Conservation (phyloP, 2,113 vertebrate genomes). For the Gallinago media region DNA sequence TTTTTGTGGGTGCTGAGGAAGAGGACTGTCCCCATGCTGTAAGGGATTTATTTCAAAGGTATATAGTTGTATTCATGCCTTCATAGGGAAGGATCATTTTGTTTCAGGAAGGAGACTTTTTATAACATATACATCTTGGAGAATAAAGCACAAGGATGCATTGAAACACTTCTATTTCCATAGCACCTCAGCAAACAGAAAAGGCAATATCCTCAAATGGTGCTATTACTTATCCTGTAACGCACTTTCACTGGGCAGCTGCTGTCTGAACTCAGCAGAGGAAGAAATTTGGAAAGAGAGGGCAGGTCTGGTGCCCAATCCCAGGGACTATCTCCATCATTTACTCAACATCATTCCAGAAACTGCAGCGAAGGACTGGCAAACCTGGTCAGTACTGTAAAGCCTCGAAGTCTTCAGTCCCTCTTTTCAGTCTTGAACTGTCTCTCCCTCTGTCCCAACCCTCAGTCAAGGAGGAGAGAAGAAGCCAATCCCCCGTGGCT, state of each 20-base stretch:
- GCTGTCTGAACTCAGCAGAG: not conserved
- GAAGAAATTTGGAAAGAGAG: not conserved
- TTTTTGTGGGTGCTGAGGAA: not conserved
- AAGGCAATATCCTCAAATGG: not conserved
- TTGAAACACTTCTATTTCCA: not conserved
- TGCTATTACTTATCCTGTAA: not conserved
- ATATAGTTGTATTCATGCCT: not conserved
- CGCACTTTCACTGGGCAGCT: not conserved
- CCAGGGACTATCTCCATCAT: not conserved
- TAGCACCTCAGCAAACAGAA: not conserved
- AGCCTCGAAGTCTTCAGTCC: not conserved
- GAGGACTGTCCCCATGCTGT: not conserved
- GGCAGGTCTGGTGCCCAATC: not conserved
- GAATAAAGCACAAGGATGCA: not conserved
- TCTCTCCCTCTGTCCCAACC: not conserved
- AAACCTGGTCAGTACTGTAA: not conserved
- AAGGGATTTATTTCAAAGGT: not conserved
- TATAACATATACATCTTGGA: not conserved
- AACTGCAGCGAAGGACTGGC: not conserved
- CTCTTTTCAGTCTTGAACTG: not conserved
- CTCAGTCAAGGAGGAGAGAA: not conserved
- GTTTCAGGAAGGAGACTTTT: not conserved
- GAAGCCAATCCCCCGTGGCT: accelerated
- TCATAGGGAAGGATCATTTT: not conserved
- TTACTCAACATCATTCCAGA: not conserved